These are phyloP conservation scores for Tinamus guttatus DNA, from an alignment of 2,113 vertebrate genomes.

Conservation along the genomic window DNA sequence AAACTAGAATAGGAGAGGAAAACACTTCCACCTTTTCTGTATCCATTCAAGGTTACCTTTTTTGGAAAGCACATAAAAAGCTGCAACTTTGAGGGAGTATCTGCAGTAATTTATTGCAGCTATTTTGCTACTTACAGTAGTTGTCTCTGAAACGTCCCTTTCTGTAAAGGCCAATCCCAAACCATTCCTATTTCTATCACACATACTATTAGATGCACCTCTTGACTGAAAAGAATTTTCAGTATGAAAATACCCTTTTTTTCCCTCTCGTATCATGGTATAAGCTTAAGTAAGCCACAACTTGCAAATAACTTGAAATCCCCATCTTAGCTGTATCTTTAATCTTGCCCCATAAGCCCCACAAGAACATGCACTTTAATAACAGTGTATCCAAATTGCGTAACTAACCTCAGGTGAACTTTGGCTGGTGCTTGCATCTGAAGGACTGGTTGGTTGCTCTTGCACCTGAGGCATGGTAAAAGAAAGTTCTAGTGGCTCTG, in stretches of 20 bases:
- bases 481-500: slow-evolving; percentile 81
- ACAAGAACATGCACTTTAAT: neutral
- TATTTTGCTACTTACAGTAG: neutral
- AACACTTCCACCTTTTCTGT: neutral
- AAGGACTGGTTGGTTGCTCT: slow-evolving; percentile 77
- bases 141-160: neutral
- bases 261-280: neutral
- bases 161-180: neutral
- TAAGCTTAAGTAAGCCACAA: neutral
- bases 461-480: slow-evolving; percentile 82
- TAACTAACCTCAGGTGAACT: slow-evolving; percentile 86
- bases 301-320: neutral
- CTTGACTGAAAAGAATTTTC: neutral
- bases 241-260: neutral
- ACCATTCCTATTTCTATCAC: neutral
- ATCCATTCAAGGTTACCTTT: neutral
- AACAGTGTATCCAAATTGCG: neutral
- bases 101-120: neutral
- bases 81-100: neutral
- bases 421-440: slow-evolving; percentile 80
- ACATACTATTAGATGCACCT: neutral
- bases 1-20: neutral
- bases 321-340: neutral
- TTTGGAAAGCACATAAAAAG: neutral
- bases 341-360: neutral